phyloP scores from a whole-genome alignment of 2,888 invertebrate genomes.

The Ditylenchus weischeri region DNA sequence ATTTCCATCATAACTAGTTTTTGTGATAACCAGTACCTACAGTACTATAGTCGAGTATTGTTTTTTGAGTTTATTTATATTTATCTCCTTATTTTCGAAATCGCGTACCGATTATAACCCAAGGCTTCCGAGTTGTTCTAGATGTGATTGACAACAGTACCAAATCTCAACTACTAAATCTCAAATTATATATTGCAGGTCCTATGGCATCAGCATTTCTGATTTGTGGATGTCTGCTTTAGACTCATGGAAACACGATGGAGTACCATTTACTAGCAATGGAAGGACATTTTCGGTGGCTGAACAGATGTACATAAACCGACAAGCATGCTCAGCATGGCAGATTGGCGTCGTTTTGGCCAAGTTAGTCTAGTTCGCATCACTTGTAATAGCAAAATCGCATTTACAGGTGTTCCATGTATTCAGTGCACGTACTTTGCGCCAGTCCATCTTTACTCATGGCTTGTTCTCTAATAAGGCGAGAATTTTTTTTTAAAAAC shows the following conservation, averaged over 20 bases:
- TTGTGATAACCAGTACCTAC: too few relatives aligned
- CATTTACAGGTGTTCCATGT: constrained; percentile 28
- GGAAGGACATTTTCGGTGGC: constrained; percentile 24
- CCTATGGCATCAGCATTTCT: constrained; percentile 15
- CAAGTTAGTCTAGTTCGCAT: background rate
- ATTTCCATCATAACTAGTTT: too few relatives aligned
- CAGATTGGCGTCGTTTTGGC: constrained; percentile 36
- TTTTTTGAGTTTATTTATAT: too few relatives aligned
- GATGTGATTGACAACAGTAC: too few relatives aligned
- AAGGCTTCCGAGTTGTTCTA: too few relatives aligned
- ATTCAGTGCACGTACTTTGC: constrained; percentile 29
- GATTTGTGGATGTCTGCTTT: constrained; percentile 32
- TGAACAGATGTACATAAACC: constrained; percentile 32
- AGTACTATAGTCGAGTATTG: too few relatives aligned
- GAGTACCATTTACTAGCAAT: constrained; percentile 29
- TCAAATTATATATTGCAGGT: background rate
- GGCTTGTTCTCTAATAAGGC: constrained; percentile 33
- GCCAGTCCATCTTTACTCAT: constrained; percentile 35
- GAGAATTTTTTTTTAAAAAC: constrained; percentile 7
- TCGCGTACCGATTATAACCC: too few relatives aligned
- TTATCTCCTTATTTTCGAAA: too few relatives aligned
- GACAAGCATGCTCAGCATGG: constrained; percentile 40
- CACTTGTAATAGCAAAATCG: background rate
- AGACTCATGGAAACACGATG: constrained; percentile 28
- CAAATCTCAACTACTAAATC: too few relatives aligned